These are phyloP conservation scores for Lasius fuliginosus DNA, from an alignment of 2,888 invertebrate genomes.

Conservation along the genomic window DNA sequence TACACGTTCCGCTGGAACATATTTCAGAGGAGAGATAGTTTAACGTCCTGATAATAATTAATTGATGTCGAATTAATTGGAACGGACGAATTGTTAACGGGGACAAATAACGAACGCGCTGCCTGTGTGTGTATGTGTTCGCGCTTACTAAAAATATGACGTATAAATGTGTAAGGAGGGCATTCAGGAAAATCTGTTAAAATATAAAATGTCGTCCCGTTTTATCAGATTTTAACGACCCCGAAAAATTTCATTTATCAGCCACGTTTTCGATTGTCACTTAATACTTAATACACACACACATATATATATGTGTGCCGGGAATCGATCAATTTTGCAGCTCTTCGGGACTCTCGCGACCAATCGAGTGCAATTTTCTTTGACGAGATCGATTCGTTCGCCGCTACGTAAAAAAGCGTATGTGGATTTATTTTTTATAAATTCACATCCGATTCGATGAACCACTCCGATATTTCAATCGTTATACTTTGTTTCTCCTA, in stretches of 20 bases:
- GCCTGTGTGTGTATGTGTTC: not conserved
- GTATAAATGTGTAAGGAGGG: slow-evolving; percentile 16
- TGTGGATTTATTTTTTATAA: not conserved
- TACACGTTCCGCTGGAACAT: not conserved
- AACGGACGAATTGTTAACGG: slow-evolving; percentile 27
- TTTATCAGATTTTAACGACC: slow-evolving; percentile 35
- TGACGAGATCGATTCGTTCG: slow-evolving; percentile 29
- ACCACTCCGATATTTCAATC: not conserved
- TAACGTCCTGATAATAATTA: slow-evolving; percentile 6
- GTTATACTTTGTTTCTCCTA: not conserved
- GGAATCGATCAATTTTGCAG: slow-evolving; percentile 9
- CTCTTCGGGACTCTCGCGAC: not conserved
- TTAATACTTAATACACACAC: slow-evolving; percentile 12
- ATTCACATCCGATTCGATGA: not conserved
- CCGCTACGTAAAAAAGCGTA: not conserved
- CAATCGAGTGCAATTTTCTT: slow-evolving; percentile 30
- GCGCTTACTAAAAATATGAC: slow-evolving; percentile 25
- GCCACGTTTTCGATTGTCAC: slow-evolving; percentile 1
- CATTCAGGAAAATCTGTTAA: not conserved
- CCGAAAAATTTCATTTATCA: slow-evolving; percentile 22
- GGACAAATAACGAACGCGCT: not conserved
- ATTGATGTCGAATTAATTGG: slow-evolving; percentile 38
- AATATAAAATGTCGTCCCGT: slow-evolving; percentile 14
- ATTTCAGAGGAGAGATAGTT: not conserved
- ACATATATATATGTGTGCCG: not conserved